Base-by-base conservation (phyloP, 2,113 vertebrate genomes). In the Leucosticte australis region DNA sequence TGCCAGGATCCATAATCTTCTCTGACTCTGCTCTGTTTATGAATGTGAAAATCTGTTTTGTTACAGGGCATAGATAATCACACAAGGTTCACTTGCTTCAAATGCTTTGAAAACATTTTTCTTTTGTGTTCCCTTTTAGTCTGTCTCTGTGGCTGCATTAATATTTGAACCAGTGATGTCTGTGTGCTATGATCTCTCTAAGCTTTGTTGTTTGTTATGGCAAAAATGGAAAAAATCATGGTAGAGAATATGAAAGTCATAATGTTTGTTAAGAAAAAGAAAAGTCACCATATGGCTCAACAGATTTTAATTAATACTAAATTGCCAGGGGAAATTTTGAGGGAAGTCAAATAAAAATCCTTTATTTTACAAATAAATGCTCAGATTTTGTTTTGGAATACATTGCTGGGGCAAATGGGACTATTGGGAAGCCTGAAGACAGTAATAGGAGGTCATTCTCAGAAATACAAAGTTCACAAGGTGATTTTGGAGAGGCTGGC, bases 301-400 rank as follows among this genome's bases (percentile, higher is more conserved):
- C 91, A 94, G 93, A 94, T 96, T 97, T 97, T 96, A 95, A 96
- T 95, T 93, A 95, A 94, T 96, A 87, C 83, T 64, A 77, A 83
- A 84, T 77, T 93, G 77, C 68, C 80, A 89, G 86, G 67, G 84
- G 80, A 96, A 89, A 57, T 83, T 69, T 81, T 65, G 65, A 60
- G 83, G 31, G 78, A 91, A 95, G 75, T 93, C 39, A 95, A 95
- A 87, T 94, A 92, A 86, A 75, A 95, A 84, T 78, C 56, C 56
- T 87, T 90, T 89, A 90, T 94, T 96, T 89, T 90, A 89, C 86
- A 94, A 93, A 89, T 89, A 89, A 92, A 70, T 82, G 27, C 53
- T 92, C 35, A n/a, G 26, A 60, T 78, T 93, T 95, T 94, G 56
- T 81, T 95, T 92, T 92, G 31, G 53, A 57, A 57, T 92, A 22